These are phyloP conservation scores for Arothron firmamentum DNA, from an alignment of 2,113 vertebrate genomes.

Conservation along the genomic window DNA sequence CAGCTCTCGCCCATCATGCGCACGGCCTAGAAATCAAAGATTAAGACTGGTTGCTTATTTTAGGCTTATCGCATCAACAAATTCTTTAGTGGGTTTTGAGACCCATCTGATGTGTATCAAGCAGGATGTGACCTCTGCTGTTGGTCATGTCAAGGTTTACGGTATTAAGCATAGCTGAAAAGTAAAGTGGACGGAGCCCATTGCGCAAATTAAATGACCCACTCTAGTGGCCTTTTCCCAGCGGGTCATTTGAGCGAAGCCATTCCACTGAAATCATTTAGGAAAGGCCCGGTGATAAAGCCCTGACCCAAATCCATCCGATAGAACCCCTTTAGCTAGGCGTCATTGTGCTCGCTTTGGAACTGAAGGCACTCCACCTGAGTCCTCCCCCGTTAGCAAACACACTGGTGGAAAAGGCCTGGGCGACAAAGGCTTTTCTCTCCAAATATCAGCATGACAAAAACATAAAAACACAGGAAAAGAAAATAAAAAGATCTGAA, in stretches of 20 bases:
- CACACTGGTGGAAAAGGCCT: neutral
- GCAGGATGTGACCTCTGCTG: constrained; percentile 3
- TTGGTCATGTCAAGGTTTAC: constrained; percentile 2
- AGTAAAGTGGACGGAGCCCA: constrained; percentile 23
- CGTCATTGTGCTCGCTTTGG: constrained; percentile 31
- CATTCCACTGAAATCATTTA: constrained; percentile 43
- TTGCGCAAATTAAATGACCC: constrained; percentile 24
- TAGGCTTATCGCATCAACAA: neutral
- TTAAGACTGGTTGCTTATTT: too few species aligned
- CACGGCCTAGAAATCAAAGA: too few species aligned
- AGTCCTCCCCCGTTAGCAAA: constrained; percentile 9
- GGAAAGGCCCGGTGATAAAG: constrained; percentile 22
- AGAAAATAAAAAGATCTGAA: constrained; percentile 14
- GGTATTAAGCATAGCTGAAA: constrained; percentile 1
- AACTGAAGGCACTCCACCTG: constrained; percentile 22
- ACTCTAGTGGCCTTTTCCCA: constrained; percentile 7
- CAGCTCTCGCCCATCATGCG: too few species aligned
- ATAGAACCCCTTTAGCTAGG: constrained; percentile 19
- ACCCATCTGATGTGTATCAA: constrained; percentile 9
- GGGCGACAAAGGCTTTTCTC: constrained; percentile 23
- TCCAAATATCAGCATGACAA: constrained; percentile 37
- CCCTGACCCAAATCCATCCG: constrained; percentile 35
- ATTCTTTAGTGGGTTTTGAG: neutral
- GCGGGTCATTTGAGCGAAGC: constrained; percentile 21
- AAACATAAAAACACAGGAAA: constrained; percentile 35